Evolutionary conservation across 2,888 invertebrate species (phyloP).

Genomic region (Spilosoma lubricipeda): DNA sequence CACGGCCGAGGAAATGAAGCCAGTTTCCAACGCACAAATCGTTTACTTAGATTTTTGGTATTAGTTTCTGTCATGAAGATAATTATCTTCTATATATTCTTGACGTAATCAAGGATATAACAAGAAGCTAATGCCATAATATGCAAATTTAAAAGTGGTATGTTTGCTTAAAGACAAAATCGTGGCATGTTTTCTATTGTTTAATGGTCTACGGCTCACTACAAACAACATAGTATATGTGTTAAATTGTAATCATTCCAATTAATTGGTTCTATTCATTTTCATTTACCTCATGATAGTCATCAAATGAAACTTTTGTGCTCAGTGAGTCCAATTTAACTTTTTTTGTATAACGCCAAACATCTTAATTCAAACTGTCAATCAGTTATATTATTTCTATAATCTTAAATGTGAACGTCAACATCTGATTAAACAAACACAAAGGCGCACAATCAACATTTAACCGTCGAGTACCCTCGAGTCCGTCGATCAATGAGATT

Average conservation of each 20-base stretch:
- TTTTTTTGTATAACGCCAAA: constrained; percentile 3
- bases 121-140: neutral
- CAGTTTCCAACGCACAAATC: neutral
- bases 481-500: constrained; percentile 8
- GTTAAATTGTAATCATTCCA: neutral
- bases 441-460: constrained; percentile 17
- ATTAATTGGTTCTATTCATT: neutral
- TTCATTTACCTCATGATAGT: neutral
- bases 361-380: constrained; percentile 11
- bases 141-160: neutral
- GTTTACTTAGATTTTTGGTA: neutral
- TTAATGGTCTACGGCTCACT: neutral
- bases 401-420: constrained; percentile 15
- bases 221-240: neutral
- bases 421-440: constrained; percentile 24
- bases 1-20: constrained; percentile 10
- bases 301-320: neutral
- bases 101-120: neutral
- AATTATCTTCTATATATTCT: neutral
- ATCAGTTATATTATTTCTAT: constrained; percentile 19
- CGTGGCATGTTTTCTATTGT: neutral
- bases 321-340: neutral
- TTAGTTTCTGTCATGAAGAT: neutral
- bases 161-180: neutral
- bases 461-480: constrained; percentile 2